Percentiles rank a stretch among this genome's conserved stretches.
phyloP scores from a whole-genome alignment of 1,140 invertebrate genomes.

The Lepidostoma basale region DNA sequence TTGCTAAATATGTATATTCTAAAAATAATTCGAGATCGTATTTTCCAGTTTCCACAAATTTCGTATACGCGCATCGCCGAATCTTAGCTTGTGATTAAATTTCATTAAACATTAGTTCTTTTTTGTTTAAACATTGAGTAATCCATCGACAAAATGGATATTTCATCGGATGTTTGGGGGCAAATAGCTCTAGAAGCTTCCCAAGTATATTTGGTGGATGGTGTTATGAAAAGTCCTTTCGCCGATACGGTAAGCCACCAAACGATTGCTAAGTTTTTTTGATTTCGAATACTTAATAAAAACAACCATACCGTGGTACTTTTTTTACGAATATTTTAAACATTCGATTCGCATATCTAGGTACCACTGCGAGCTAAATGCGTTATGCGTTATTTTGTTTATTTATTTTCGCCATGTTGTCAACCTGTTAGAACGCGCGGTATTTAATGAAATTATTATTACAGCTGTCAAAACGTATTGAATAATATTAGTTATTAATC shows the following conservation, averaged over 20 bases:
- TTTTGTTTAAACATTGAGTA: not conserved
- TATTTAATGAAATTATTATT: no score
- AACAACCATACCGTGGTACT: not conserved
- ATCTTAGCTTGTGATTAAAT: constrained; percentile 19
- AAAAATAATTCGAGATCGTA: constrained; percentile 38
- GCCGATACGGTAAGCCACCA: constrained; percentile 75
- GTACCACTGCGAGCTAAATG: not conserved
- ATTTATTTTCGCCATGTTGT: constrained; percentile 18
- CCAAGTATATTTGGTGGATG: constrained; percentile 82
- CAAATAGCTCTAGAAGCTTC: constrained; percentile 82
- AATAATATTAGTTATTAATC: no score
- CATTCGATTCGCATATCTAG: not conserved
- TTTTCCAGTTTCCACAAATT: constrained; percentile 40
- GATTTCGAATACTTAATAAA: no score
- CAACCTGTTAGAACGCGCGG: constrained; percentile 16
- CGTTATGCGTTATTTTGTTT: not conserved
- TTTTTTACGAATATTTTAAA: not conserved
- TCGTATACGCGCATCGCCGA: constrained; percentile 25
- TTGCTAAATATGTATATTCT: constrained; percentile 12
- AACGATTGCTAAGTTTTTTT: no score
- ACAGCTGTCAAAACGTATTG: no score
- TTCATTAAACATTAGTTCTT: not conserved
- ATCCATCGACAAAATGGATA: constrained; percentile 60
- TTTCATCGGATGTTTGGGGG: constrained; percentile 76
- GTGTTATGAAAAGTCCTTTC: constrained; percentile 76